phyloP scores from a whole-genome alignment of 2,797 vertebrate species.

The Pogonophryne albipinna region DNA sequence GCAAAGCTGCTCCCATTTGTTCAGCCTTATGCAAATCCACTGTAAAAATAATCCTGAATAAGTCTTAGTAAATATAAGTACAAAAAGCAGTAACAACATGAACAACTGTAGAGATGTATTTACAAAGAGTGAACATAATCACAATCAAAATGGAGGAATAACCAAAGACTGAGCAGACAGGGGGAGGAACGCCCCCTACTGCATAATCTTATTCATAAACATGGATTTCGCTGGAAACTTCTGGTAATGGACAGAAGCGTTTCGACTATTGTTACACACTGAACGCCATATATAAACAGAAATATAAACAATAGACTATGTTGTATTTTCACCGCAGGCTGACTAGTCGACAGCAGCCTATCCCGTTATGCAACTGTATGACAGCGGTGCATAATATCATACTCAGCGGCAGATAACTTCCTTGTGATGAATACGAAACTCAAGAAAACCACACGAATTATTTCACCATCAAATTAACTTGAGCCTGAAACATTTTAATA shows the following conservation, averaged over 20 bases:
- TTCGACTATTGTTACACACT: not conserved
- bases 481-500: not conserved
- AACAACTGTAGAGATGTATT: no score
- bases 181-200: slow-evolving; percentile 19
- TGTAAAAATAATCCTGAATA: no score
- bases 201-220: not conserved
- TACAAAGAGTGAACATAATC: no score
- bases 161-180: not conserved
- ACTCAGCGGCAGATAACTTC: not conserved
- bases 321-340: not conserved
- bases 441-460: rapidly evolving
- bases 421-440: not conserved
- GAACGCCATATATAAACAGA: not conserved
- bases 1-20: no score
- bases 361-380: slow-evolving; percentile 33
- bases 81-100: no score
- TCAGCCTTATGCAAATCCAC: no score
- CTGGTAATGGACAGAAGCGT: not conserved
- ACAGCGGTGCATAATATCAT: not conserved
- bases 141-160: slow-evolving; percentile 19
- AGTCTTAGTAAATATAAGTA: no score
- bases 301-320: not conserved
- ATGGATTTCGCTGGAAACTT: slow-evolving; percentile 21
- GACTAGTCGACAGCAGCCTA: not conserved
- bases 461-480: rapidly evolving